Conservation (phyloP, 2,797 vertebrate species). For the Enteromius paludinosus region DNA sequence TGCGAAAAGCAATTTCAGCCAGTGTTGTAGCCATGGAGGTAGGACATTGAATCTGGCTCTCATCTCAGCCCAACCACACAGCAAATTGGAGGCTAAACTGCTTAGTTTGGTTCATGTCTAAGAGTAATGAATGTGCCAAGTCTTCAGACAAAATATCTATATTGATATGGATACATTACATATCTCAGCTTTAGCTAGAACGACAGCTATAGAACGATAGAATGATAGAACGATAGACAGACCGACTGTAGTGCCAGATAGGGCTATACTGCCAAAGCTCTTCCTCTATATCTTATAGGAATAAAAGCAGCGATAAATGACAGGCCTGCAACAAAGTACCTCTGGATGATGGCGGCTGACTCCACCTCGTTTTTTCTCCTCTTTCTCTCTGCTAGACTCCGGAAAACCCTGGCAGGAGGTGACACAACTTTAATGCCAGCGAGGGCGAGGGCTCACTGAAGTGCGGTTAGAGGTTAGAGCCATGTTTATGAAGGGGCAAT, state of each 20-base stretch:
- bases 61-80: not conserved
- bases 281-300: not conserved
- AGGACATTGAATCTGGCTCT: slow-evolving; percentile 2
- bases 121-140: not conserved
- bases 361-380: slow-evolving; percentile 88
- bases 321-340: slow-evolving; percentile 78
- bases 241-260: not conserved
- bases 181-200: not conserved
- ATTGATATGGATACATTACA: not conserved
- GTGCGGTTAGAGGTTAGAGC: slow-evolving; percentile 58
- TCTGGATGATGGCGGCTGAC: slow-evolving; percentile 88
- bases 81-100: not conserved
- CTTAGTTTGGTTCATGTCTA: not conserved
- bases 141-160: not conserved
- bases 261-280: not conserved
- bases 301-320: slow-evolving; percentile 12
- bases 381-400: slow-evolving; percentile 91
- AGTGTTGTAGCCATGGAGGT: slow-evolving; percentile 16
- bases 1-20: slow-evolving; percentile 5
- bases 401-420: slow-evolving; percentile 90
- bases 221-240: not conserved
- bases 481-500: slow-evolving; percentile 59
- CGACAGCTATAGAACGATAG: not conserved
- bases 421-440: slow-evolving; percentile 73
- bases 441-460: slow-evolving; percentile 62